phyloP scores from a whole-genome alignment of 2,888 invertebrate species.

The Limnephilus lunatus region DNA sequence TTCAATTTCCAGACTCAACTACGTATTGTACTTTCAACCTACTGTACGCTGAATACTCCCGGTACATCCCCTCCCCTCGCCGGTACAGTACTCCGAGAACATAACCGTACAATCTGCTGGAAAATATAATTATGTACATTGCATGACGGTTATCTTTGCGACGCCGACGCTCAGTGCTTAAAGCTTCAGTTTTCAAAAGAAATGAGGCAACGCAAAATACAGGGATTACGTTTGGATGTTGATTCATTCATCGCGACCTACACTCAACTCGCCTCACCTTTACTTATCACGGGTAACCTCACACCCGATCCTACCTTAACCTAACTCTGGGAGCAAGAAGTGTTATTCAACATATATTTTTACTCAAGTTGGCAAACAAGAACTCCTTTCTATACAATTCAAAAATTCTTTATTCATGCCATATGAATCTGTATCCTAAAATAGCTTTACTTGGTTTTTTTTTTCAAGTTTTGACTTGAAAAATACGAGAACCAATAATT shows the following conservation, averaged over 20 bases:
- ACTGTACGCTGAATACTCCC: neutral
- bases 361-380: neutral
- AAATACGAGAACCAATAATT: neutral
- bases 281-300: neutral
- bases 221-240: neutral
- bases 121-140: neutral
- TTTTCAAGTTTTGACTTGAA: neutral
- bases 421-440: neutral
- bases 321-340: neutral
- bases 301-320: neutral
- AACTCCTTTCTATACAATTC: neutral
- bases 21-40: neutral
- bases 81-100: neutral
- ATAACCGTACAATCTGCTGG: neutral
- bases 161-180: neutral
- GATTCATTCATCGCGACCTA: neutral
- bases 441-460: neutral
- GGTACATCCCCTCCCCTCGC: neutral
- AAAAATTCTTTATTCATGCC: neutral
- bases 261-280: neutral
- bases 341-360: neutral
- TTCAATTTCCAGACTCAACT: constrained; percentile 58
- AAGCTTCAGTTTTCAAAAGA: neutral
- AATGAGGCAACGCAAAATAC: neutral
- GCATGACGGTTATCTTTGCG: neutral